Base-by-base conservation (phyloP, 2,888 invertebrate genomes). In the Agrochola circellaris region DNA sequence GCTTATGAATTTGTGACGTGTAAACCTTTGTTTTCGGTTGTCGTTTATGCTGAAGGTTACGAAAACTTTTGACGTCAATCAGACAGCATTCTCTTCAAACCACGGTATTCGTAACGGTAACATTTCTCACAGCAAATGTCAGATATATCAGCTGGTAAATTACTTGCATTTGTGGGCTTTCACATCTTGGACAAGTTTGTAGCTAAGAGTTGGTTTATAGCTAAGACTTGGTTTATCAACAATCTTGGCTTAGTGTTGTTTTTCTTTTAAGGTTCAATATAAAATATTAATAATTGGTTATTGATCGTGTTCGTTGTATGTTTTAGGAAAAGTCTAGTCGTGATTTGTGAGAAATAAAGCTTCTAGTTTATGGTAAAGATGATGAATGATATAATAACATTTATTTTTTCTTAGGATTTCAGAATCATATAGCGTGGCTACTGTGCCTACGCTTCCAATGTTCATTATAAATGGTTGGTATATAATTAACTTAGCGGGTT, bases 11-110 rank as follows among this genome's bases (percentile, higher is more conserved):
- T 34, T 58, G 48, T 81, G 71, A 69, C 75, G 34, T 54, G 77
- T 69, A 45, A 54, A 72, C 60, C 73, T 82, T 75, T 77, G 64
- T 82, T 56, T 82, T 76, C 20, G 17, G 34, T 65, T 76, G 38
- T 66, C 66, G 66, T 75, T 73, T 45, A 65, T 23, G 42, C 48
- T 73, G 58, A 75, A 83, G 77, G 73, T 83, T 81, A 77, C 67
- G n/a, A 70, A 78, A 56, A 76, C 20, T 68, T 51, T 79, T 79
- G 79, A 73, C 77, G 81, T 79, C 79, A 76, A 75, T 42, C 45
- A 38, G 38, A 48, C 48, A 45, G 60, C 67, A 56, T 75, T 76
- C 66, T 79, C 42, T 20, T 68, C 34, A 15, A 48, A 66, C 48
- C 30, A 61, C 34, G 23, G 48, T 30, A 68, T 68, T 73, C 38